These are phyloP conservation scores for Darevskia mixta DNA, from an alignment of 2,797 vertebrate species.

Conservation along the genomic window DNA sequence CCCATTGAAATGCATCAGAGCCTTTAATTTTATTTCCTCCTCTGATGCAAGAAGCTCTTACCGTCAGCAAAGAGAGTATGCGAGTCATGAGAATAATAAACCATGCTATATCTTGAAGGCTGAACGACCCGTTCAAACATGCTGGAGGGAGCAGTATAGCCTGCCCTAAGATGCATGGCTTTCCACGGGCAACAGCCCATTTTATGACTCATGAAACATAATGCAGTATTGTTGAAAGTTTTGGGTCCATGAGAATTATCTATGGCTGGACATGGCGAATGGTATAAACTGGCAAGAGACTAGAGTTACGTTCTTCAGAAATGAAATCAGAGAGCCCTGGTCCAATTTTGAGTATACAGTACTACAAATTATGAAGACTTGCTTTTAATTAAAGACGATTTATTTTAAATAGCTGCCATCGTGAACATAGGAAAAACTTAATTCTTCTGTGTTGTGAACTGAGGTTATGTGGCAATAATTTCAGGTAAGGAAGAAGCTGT, in stretches of 20 bases:
- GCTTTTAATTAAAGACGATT: constrained; percentile 63
- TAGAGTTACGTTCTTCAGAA: constrained; percentile 75
- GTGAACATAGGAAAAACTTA: constrained; percentile 45
- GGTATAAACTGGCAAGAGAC: constrained; percentile 77
- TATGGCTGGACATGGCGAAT: constrained; percentile 76
- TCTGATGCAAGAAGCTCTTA: constrained; percentile 62
- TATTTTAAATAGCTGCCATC: constrained; percentile 55
- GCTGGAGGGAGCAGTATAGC: constrained; percentile 74
- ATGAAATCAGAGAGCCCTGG: constrained; percentile 77
- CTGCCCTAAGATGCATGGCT: constrained; percentile 77
- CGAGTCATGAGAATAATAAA: constrained; percentile 74
- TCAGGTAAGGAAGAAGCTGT: background rate
- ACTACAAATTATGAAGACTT: constrained; percentile 64
- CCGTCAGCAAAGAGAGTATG: constrained; percentile 68
- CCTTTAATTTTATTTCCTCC: constrained; percentile 66
- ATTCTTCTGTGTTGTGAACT: constrained; percentile 39
- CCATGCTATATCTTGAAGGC: constrained; percentile 71
- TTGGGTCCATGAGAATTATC: constrained; percentile 79
- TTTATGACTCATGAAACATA: constrained; percentile 81
- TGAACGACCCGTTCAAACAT: constrained; percentile 75
- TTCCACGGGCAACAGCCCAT: constrained; percentile 79
- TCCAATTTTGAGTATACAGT: constrained; percentile 64
- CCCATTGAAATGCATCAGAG: constrained; percentile 38
- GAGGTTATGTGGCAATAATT: constrained; percentile 19
- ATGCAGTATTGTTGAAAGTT: constrained; percentile 81